Evolutionary conservation across 2,797 vertebrate genomes (phyloP).

Genomic region (Trachurus trachurus): DNA sequence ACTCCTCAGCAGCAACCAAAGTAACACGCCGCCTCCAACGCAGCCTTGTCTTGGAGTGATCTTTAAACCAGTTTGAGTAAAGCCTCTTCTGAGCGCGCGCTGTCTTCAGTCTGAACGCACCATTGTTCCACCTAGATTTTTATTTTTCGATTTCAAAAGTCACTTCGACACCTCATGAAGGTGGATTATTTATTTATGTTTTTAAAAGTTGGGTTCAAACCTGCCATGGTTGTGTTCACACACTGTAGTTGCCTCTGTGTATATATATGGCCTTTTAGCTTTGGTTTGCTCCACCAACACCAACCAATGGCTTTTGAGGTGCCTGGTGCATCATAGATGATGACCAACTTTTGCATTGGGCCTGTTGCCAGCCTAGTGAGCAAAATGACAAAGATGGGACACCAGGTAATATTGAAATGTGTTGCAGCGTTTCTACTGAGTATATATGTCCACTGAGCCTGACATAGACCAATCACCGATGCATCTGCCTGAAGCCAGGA

Average conservation of each 20-base stretch:
- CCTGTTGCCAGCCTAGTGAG: background rate
- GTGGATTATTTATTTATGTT: background rate
- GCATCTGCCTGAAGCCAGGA: background rate
- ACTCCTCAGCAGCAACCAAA: constrained; percentile 9
- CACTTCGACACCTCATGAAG: background rate
- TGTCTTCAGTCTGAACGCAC: constrained; percentile 7
- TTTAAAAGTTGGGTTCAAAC: background rate
- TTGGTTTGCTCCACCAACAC: background rate
- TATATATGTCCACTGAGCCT: background rate
- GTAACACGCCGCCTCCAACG: background rate
- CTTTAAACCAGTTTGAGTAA: constrained; percentile 8
- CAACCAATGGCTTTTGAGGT: background rate
- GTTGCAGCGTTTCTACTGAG: background rate
- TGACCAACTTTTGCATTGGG: constrained; percentile 2
- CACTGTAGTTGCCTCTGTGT: constrained; percentile 7
- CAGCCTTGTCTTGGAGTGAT: background rate
- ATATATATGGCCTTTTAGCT: background rate
- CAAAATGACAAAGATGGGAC: background rate
- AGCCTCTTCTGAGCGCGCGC: background rate
- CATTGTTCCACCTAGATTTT: background rate
- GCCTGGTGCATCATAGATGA: background rate
- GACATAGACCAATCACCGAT: background rate
- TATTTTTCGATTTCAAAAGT: background rate
- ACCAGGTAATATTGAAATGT: background rate
- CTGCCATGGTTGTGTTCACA: background rate